Base-by-base conservation (phyloP, 1,140 invertebrate species). In the Maniola jurtina region DNA sequence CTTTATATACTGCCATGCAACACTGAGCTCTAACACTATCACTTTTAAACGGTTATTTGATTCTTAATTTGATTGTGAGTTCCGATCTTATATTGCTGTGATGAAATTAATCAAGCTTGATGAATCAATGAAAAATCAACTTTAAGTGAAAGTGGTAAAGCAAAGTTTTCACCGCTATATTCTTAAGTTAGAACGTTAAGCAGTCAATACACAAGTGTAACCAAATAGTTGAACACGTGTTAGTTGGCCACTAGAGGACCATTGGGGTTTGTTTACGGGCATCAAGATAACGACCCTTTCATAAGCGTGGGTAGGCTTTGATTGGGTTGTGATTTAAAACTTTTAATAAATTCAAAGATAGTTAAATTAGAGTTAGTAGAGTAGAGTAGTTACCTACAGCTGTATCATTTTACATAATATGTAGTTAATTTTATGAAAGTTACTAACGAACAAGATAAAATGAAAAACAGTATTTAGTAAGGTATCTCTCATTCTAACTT, bases 171-270 rank as follows among this genome's bases (percentile, higher is more conserved):
- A 5, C 25, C 33, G 42, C n/a, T 2, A 55, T 14, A 8, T 11
- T 45, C 15, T 36, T 13, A 9, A 50, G 13, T 65, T 69, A 40
- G 45, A 15, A 13, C 58, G 16, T 70, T 66, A 42, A 68, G 14
- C 6, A 36, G 42, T 10, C 42, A 4, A n/a, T 50, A 40, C 59
- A 50, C 34, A 61, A 70, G 56, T 67, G 71, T 77, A 79, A 81
- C 78, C 77, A 80, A 80, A 75, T 76, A 78, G 66, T 61, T 67
- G 76, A 80, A 84, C 84, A 87, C 81, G 78, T 87, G 84, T 87
- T 84, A 75, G 80, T 77, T 75, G 73, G 80, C 80, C 80, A 85
- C 83, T 83, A 83, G 79, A 84, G 64, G 60, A 71, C 74, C 67
- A 79, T 82, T 76, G 62, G 66, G 71, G 68, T 69, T 83, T 83